phyloP scores from a whole-genome alignment of 2,113 vertebrate genomes.

The Pimephales promelas region DNA sequence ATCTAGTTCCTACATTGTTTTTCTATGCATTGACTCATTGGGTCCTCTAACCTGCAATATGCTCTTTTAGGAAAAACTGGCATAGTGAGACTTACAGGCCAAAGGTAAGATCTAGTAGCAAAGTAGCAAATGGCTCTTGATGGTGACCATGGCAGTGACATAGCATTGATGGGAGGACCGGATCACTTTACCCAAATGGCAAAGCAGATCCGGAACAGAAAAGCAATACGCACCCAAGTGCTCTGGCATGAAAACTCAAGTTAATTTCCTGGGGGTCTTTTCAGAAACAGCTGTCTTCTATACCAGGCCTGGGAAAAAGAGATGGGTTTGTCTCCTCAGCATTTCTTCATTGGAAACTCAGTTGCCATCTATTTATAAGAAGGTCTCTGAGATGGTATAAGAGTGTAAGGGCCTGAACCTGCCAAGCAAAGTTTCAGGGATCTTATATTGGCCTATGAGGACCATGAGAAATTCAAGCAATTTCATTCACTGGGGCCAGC shows the following conservation, averaged over 20 bases:
- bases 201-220: conserved; percentile 65
- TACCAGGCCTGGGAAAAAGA: conserved; percentile 60
- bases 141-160: conserved; percentile 63
- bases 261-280: conserved; percentile 57
- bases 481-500: conserved; percentile 67
- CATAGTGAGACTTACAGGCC: not conserved
- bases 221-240: conserved; percentile 64
- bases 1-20: too few relatives aligned
- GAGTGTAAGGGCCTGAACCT: conserved; percentile 13
- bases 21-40: too few relatives aligned
- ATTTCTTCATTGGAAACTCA: conserved; percentile 57
- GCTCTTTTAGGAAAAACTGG: too few relatives aligned
- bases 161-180: conserved; percentile 71
- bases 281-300: conserved; percentile 67
- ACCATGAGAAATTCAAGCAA: conserved; percentile 59
- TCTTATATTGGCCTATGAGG: conserved; percentile 45
- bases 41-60: too few relatives aligned
- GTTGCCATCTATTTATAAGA: conserved; percentile 54
- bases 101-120: conserved; percentile 51
- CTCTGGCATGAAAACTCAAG: conserved; percentile 61
- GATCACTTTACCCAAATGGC: conserved; percentile 72
- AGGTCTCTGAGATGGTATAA: not conserved
- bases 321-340: conserved; percentile 37
- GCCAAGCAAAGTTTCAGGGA: conserved; percentile 37
- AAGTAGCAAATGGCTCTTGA: conserved; percentile 66